A percentile compares a stretch with the other conserved stretches of the same genome.
Evolutionary conservation across 2,888 invertebrate genomes (phyloP).

Genomic region (Timandra comae): DNA sequence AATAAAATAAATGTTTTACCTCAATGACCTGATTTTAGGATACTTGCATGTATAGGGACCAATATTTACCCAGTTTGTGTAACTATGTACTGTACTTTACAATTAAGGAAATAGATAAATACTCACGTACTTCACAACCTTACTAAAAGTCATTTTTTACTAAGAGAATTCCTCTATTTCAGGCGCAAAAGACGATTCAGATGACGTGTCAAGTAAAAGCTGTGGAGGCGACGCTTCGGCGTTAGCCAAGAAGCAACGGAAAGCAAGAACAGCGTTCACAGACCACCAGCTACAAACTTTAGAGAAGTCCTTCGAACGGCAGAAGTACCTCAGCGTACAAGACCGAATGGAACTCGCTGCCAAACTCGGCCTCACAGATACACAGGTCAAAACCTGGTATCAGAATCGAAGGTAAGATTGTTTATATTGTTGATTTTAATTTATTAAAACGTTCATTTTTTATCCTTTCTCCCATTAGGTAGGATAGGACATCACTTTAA

Average conservation of each 20-base stretch:
- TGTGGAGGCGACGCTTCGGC: conserved; percentile 62
- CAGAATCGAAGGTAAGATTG: conserved; percentile 93
- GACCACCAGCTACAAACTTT: conserved; percentile 97
- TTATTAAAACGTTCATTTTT: not conserved
- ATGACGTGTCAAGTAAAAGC: conserved; percentile 79
- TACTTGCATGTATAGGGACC: too few relatives aligned
- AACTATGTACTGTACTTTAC: too few relatives aligned
- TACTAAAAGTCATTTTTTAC: too few relatives aligned
- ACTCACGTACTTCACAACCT: too few relatives aligned
- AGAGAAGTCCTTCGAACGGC: conserved; percentile 97
- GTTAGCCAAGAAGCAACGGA: conserved; percentile 94
- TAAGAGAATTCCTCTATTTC: conserved; percentile 17
- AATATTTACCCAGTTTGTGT: too few relatives aligned
- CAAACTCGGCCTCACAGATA: conserved; percentile 96
- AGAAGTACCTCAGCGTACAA: conserved; percentile 97
- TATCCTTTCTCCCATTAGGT: too few relatives aligned
- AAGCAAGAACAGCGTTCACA: conserved; percentile 98
- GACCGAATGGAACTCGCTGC: conserved; percentile 99
- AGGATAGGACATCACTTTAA: too few relatives aligned
- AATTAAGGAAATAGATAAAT: too few relatives aligned
- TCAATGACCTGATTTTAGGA: too few relatives aligned
- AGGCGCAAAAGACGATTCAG: conserved; percentile 92
- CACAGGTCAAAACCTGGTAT: conserved; percentile 99
- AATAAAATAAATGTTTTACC: too few relatives aligned
- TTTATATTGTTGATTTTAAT: not conserved